These are phyloP conservation scores for Aproaerema taeniolella DNA, from an alignment of 2,888 invertebrate genomes.

Conservation along the genomic window DNA sequence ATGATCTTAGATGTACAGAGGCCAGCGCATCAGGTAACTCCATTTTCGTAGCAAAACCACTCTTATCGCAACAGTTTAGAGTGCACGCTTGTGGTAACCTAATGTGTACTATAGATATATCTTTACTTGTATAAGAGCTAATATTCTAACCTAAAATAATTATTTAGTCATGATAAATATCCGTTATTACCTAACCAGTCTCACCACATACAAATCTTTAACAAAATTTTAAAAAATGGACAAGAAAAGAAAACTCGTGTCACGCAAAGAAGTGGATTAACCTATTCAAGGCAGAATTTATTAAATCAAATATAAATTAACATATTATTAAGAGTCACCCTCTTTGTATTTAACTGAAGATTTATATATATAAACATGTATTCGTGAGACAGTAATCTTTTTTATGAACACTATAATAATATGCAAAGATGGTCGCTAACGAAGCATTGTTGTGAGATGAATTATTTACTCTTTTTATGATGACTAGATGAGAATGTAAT, in stretches of 20 bases:
- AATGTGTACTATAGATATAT: too few species aligned
- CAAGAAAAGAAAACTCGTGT: not conserved
- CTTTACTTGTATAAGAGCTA: too few species aligned
- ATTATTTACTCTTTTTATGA: not conserved
- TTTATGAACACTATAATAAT: conserved; percentile 18
- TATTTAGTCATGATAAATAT: too few species aligned
- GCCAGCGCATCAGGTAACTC: too few species aligned
- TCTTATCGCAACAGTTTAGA: too few species aligned
- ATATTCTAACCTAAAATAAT: too few species aligned
- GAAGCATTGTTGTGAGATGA: not conserved
- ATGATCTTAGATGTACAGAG: too few species aligned
- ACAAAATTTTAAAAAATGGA: too few species aligned
- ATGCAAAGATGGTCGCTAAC: conserved; percentile 15
- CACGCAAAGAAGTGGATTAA: conserved; percentile 11
- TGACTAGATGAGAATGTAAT: conserved; percentile 8
- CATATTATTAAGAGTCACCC: conserved; percentile 61
- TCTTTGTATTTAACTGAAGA: conserved; percentile 55
- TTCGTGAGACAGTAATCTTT: conserved; percentile 48
- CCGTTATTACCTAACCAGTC: too few species aligned
- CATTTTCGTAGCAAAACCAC: too few species aligned
- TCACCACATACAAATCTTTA: too few species aligned
- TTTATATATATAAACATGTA: conserved; percentile 71
- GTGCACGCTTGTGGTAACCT: too few species aligned
- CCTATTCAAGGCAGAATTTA: conserved; percentile 54
- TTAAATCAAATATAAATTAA: conserved; percentile 74